These are phyloP conservation scores for Caretta caretta DNA, from an alignment of 2,113 vertebrate species.

Conservation along the genomic window DNA sequence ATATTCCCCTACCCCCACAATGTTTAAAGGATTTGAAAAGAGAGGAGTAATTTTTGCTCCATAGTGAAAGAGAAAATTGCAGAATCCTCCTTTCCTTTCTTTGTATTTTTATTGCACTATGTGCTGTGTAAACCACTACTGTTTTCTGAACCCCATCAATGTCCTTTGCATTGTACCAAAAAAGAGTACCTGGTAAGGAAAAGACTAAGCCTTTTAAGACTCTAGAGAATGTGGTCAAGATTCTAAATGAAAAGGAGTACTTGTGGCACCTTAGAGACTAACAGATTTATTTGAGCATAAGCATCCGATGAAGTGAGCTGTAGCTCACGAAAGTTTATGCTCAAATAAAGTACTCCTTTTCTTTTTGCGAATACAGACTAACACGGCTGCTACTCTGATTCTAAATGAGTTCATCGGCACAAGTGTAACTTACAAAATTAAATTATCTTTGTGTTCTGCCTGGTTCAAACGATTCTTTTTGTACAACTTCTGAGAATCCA, in stretches of 20 bases:
- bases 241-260: neutral
- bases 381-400: neutral
- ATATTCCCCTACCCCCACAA: neutral
- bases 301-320: too few relatives aligned
- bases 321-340: too few relatives aligned
- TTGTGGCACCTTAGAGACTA: too few relatives aligned
- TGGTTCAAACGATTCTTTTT: conserved; percentile 5
- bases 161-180: neutral
- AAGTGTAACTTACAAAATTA: neutral
- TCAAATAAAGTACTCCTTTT: too few relatives aligned
- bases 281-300: too few relatives aligned
- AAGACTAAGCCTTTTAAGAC: neutral
- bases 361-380: too few relatives aligned
- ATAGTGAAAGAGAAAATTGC: neutral
- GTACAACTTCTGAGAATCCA: neutral
- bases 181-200: neutral
- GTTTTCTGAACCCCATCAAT: neutral
- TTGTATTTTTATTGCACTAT: neutral
- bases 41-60: neutral
- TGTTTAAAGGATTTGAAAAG: too few relatives aligned
- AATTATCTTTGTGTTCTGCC: neutral
- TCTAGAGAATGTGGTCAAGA: neutral
- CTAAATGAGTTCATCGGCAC: neutral
- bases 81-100: neutral
- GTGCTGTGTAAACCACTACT: neutral